These are phyloP conservation scores for Caerostris darwini DNA, from an alignment of 1,140 invertebrate genomes.

Conservation along the genomic window DNA sequence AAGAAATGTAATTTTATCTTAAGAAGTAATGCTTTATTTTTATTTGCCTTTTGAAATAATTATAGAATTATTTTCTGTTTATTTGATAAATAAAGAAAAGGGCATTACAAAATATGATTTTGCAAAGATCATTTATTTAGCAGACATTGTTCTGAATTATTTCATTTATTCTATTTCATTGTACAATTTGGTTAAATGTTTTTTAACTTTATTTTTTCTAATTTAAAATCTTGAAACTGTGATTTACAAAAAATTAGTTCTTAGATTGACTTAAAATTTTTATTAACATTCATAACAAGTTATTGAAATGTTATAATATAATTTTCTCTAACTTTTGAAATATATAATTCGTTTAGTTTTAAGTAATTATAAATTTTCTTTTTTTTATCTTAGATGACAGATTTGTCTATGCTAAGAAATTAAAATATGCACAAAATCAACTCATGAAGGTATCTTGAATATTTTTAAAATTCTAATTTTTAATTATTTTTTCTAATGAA, in stretches of 20 bases:
- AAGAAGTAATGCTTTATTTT: too few relatives aligned
- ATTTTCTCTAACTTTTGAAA: neutral
- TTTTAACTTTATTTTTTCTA: neutral
- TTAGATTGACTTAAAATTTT: neutral
- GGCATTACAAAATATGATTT: too few relatives aligned
- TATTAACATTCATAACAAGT: neutral
- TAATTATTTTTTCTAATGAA: neutral
- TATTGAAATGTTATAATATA: neutral
- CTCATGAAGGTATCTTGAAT: slow-evolving; percentile 85
- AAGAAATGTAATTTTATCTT: too few relatives aligned
- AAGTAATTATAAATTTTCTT: slow-evolving; percentile 62
- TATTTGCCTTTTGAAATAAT: too few relatives aligned
- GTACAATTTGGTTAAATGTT: neutral
- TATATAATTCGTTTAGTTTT: neutral
- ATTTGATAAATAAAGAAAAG: too few relatives aligned
- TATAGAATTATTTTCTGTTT: too few relatives aligned
- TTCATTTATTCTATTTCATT: too few relatives aligned
- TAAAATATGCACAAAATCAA: slow-evolving; percentile 92
- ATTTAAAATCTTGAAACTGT: neutral
- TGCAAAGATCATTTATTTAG: too few relatives aligned
- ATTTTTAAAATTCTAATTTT: neutral
- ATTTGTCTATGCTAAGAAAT: slow-evolving; percentile 94
- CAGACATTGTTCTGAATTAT: too few relatives aligned
- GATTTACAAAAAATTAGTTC: neutral
- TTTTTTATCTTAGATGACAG: slow-evolving; percentile 87